Percentiles rank a stretch among this genome's conserved stretches.
These are phyloP conservation scores for Eristalis intricaria DNA, from an alignment of 2,888 invertebrate genomes.

Conservation along the genomic window DNA sequence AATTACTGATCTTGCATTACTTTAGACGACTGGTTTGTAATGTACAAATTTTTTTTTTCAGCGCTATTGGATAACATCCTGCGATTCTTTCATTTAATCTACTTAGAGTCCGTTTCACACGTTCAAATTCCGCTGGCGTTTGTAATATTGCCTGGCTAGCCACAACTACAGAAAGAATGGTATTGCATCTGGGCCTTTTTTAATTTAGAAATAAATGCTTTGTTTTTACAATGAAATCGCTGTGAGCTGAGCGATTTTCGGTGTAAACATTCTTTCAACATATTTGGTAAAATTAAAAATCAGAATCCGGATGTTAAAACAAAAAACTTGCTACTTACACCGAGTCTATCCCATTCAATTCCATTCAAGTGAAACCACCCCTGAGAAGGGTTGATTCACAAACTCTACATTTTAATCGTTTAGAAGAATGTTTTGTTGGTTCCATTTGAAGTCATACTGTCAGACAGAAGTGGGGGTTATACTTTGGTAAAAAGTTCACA, in stretches of 20 bases:
- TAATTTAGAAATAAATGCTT: not conserved
- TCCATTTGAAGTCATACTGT: slow-evolving; percentile 22
- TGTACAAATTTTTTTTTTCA: no score
- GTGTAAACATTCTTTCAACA: slow-evolving; percentile 18
- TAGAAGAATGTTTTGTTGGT: slow-evolving; percentile 27
- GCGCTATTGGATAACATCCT: no score
- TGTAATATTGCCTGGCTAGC: no score
- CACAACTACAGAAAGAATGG: not conserved
- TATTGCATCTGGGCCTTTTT: not conserved
- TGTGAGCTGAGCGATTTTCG: not conserved
- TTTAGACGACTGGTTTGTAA: no score
- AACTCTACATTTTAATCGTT: slow-evolving; percentile 34
- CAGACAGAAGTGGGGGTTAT: not conserved
- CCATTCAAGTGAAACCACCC: slow-evolving; percentile 54
- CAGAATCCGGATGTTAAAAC: slow-evolving; percentile 12
- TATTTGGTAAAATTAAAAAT: slow-evolving; percentile 16
- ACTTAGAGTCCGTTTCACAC: no score
- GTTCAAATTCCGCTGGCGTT: no score
- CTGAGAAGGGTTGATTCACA: slow-evolving; percentile 50
- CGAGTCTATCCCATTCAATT: slow-evolving; percentile 18
- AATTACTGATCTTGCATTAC: no score
- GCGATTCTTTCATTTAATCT: no score
- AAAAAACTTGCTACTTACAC: slow-evolving; percentile 22
- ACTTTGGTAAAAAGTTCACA: slow-evolving; percentile 53
- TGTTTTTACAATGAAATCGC: not conserved